phyloP scores from a whole-genome alignment of 2,888 invertebrate genomes.

The Beris chalybata region DNA sequence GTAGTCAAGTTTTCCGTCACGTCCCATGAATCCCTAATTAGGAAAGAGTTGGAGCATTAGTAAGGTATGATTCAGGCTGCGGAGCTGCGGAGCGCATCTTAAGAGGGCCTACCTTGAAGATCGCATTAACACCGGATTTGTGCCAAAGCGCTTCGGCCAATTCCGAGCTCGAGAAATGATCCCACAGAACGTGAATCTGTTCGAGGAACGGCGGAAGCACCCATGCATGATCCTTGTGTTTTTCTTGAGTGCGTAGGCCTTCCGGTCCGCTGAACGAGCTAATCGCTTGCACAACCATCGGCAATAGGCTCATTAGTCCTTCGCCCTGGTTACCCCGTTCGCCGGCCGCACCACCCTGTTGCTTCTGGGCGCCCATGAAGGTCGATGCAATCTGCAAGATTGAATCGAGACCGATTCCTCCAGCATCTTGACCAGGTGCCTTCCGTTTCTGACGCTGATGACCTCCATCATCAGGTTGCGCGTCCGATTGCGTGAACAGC shows the following conservation, averaged over 20 bases:
- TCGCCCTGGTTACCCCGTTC: slow-evolving; percentile 39
- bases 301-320: slow-evolving; percentile 62
- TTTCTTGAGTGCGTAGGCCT: slow-evolving; percentile 62
- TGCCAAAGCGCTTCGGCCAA: slow-evolving; percentile 73
- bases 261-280: slow-evolving; percentile 65
- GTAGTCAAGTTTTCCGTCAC: slow-evolving; percentile 71
- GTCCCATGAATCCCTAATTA: slow-evolving; percentile 63
- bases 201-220: slow-evolving; percentile 72
- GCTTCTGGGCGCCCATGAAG: slow-evolving; percentile 56
- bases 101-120: slow-evolving; percentile 59
- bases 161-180: slow-evolving; percentile 77
- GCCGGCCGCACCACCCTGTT: slow-evolving; percentile 46
- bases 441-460: slow-evolving; percentile 41
- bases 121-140: slow-evolving; percentile 70
- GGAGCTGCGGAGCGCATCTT: neutral
- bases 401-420: slow-evolving; percentile 59
- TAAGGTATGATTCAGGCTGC: neutral
- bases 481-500: slow-evolving; percentile 56
- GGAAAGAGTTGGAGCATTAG: slow-evolving; percentile 6
- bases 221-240: slow-evolving; percentile 71
- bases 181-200: slow-evolving; percentile 73
- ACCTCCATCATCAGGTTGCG: slow-evolving; percentile 42
- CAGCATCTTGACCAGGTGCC: slow-evolving; percentile 49
- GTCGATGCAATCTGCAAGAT: slow-evolving; percentile 62
- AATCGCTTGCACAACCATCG: slow-evolving; percentile 68